phyloP scores from a whole-genome alignment of 2,888 invertebrate species.

The Venusia cambrica region DNA sequence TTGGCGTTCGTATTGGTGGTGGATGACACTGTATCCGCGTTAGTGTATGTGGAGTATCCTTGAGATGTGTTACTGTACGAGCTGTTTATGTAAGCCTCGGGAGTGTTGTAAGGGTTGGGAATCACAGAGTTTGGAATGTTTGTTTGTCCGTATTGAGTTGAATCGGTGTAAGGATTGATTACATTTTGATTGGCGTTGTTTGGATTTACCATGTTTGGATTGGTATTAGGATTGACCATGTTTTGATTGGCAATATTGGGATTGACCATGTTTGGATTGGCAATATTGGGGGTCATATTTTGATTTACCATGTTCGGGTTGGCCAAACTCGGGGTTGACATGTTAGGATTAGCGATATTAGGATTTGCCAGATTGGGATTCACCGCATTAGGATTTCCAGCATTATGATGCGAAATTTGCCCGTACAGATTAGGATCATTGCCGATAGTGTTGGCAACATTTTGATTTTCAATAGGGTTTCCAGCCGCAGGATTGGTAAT shows the following conservation, averaged over 20 bases:
- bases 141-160: slow-evolving; percentile 35
- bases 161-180: slow-evolving; percentile 31
- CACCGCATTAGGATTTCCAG: neutral
- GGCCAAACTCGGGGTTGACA: slow-evolving; percentile 1
- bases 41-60: slow-evolving; percentile 52
- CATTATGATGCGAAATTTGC: too few species aligned
- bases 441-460: slow-evolving; percentile 7
- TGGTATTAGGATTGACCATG: slow-evolving; percentile 3
- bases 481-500: slow-evolving; percentile 5
- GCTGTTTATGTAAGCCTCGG: slow-evolving; percentile 46
- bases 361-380: slow-evolving; percentile 5
- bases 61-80: slow-evolving; percentile 48
- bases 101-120: slow-evolving; percentile 31
- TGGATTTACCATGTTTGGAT: slow-evolving; percentile 3
- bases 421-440: neutral
- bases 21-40: slow-evolving; percentile 43
- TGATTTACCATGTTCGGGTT: slow-evolving; percentile 9
- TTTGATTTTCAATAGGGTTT: slow-evolving; percentile 4
- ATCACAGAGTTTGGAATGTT: slow-evolving; percentile 23
- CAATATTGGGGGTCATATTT: slow-evolving; percentile 1
- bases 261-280: slow-evolving; percentile 1
- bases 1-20: slow-evolving; percentile 24
- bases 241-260: neutral
- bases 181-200: slow-evolving; percentile 1
- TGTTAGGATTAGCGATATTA: slow-evolving; percentile 5